phyloP scores from a whole-genome alignment of 2,888 invertebrate genomes.

The Folsomia manolachei region DNA sequence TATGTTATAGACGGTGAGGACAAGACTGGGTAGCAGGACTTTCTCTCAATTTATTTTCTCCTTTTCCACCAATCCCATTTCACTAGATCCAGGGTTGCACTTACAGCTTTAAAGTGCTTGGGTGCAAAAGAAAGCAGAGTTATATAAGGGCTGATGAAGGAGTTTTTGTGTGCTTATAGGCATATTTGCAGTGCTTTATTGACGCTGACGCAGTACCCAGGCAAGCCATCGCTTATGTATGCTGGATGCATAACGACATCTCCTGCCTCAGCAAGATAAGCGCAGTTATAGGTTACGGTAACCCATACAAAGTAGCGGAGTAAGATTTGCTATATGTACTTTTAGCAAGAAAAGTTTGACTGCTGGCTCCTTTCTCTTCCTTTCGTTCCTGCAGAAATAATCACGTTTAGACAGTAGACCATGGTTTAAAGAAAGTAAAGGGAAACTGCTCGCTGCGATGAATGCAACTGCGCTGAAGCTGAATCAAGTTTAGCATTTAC shows the following conservation, averaged over 20 bases:
- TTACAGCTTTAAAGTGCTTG: no score
- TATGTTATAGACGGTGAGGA: not conserved
- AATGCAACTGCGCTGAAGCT: slow-evolving; percentile 7
- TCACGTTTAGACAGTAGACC: not conserved
- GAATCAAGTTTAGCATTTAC: not conserved
- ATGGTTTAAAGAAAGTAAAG: not conserved
- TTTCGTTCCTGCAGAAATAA: not conserved
- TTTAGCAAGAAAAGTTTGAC: not conserved
- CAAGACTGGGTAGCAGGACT: not conserved
- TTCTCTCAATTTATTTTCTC: not conserved
- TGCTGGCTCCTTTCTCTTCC: not conserved
- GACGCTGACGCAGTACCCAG: no score
- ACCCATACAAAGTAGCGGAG: not conserved
- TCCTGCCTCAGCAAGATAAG: not conserved
- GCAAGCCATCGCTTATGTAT: no score
- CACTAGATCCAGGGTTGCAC: not conserved
- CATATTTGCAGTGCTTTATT: no score
- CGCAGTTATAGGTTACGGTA: not conserved
- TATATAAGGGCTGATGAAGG: no score
- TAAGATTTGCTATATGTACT: not conserved
- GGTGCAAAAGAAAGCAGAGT: not conserved
- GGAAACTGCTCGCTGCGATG: not conserved
- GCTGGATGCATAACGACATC: no score
- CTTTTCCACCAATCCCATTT: not conserved
- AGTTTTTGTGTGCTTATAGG: no score